These are phyloP conservation scores for Drosophila dives DNA, from an alignment of 2,888 invertebrate genomes.

Conservation along the genomic window DNA sequence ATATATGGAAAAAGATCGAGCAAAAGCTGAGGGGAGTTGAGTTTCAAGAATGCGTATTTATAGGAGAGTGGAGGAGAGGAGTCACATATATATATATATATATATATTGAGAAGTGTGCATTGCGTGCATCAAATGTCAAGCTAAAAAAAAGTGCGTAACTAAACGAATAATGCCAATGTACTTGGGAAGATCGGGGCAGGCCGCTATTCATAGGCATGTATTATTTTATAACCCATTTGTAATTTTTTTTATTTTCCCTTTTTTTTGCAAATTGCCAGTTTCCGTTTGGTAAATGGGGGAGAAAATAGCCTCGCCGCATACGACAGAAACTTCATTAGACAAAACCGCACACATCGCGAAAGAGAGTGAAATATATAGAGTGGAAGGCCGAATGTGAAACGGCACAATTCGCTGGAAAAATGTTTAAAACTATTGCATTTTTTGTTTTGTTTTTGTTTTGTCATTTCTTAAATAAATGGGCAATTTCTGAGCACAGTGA, in stretches of 20 bases:
- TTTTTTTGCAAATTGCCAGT: slow-evolving; percentile 73
- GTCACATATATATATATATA: neutral
- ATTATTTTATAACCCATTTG: slow-evolving; percentile 22
- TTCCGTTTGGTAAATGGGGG: slow-evolving; percentile 68
- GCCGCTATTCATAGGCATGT: slow-evolving; percentile 13
- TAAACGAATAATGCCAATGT: slow-evolving; percentile 75
- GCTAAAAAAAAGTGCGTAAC: slow-evolving; percentile 69
- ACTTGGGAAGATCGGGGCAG: slow-evolving; percentile 11
- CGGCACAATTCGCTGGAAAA: slow-evolving; percentile 66
- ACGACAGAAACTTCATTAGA: slow-evolving; percentile 60
- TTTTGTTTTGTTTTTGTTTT: slow-evolving; percentile 5
- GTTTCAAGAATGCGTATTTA: neutral
- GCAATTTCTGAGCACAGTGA: slow-evolving; percentile 74
- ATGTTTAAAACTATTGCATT: slow-evolving; percentile 32
- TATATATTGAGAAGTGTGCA: slow-evolving; percentile 39
- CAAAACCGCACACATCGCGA: slow-evolving; percentile 1
- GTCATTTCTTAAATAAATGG: slow-evolving; percentile 53
- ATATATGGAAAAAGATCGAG: neutral
- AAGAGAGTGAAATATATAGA: neutral
- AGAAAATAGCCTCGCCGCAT: slow-evolving; percentile 39
- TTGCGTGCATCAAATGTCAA: slow-evolving; percentile 69
- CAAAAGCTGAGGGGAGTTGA: slow-evolving; percentile 1
- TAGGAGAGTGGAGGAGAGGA: slow-evolving; percentile 13
- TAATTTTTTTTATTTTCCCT: slow-evolving; percentile 28
- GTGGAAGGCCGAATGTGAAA: slow-evolving; percentile 1